phyloP scores from a whole-genome alignment of 2,797 vertebrate species.

The Chaunax sp. region DNA sequence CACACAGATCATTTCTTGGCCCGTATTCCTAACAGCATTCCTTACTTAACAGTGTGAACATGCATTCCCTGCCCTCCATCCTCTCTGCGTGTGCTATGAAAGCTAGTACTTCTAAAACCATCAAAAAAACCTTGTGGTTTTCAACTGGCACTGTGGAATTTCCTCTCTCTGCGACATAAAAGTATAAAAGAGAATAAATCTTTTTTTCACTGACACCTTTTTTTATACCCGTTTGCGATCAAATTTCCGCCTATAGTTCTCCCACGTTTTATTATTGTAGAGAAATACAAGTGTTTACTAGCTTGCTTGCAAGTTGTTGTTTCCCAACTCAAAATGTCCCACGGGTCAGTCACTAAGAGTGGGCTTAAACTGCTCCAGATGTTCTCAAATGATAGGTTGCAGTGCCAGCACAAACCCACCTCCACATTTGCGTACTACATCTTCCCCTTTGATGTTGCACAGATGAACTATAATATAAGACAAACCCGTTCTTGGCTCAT shows the following conservation, averaged over 20 bases:
- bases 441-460: slow-evolving; percentile 75
- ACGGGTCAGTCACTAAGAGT: slow-evolving; percentile 68
- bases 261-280: slow-evolving; percentile 26
- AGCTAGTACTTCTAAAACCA: slow-evolving; percentile 42
- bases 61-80: slow-evolving; percentile 36
- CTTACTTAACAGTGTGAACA: slow-evolving; percentile 41
- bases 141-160: slow-evolving; percentile 34
- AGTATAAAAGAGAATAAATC: slow-evolving; percentile 19
- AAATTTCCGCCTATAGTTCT: slow-evolving; percentile 29
- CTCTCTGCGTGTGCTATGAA: slow-evolving; percentile 4
- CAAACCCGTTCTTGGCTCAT: slow-evolving; percentile 38
- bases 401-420: slow-evolving; percentile 76
- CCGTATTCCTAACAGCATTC: slow-evolving; percentile 33
- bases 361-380: slow-evolving; percentile 83
- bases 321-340: slow-evolving; percentile 76
- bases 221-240: slow-evolving; percentile 18
- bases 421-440: slow-evolving; percentile 64
- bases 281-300: slow-evolving; percentile 65
- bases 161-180: slow-evolving; percentile 19
- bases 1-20: slow-evolving; percentile 30
- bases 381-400: slow-evolving; percentile 78
- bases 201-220: slow-evolving; percentile 8
- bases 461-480: slow-evolving; percentile 55
- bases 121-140: slow-evolving; percentile 38
- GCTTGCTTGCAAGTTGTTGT: slow-evolving; percentile 67